Base-by-base conservation (phyloP, 2,113 vertebrate species). In the Lipophrys pholis region DNA sequence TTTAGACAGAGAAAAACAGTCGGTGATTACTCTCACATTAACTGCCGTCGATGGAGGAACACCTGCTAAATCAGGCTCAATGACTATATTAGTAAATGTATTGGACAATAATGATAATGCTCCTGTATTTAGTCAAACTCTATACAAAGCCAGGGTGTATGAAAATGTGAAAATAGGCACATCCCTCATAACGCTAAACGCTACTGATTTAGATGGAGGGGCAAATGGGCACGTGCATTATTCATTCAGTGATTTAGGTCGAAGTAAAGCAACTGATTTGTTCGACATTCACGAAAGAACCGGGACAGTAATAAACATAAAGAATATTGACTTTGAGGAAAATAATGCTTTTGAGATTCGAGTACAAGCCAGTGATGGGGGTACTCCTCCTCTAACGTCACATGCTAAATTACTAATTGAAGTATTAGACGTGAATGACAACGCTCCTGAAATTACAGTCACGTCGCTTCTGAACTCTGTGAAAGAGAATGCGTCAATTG, bases 71-170 rank as follows among this genome's bases (percentile, higher is more conserved):
- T 93, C 95, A 46, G 95, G 95, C 0, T 84, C 77, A 0, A 90
- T 91, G 40, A 73, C 9, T 0, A 90, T 97, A 12, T 86, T 83
- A 2, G 77, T 97, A 0, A 80, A 95, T 45, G 94, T 97, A 0
- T 82, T 96, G 1, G 96, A 97, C 0, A 67, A 70, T 6, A 97
- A 97, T 0, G 96, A 97, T 11, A 96, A 97, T 30, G 35, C 87
- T 38, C 96, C 96, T 0, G 84, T 95, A 0, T 97, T 97, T 38
- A 93, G 88, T n/a, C 91, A 90, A 42, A 80, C 85, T 0, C 71
- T 93, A 0, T 97, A 96, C 0, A 93, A 90, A 79, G 90, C 91
- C 1, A 93, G 80, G 11, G 68, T 97, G 41, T 83, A 90, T 39
- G 93, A 93, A 79, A 92, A 92, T 36, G 38, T 60, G 0, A 16